These are phyloP conservation scores for Tiliacea aurago DNA, from an alignment of 2,888 invertebrate genomes.

Conservation along the genomic window DNA sequence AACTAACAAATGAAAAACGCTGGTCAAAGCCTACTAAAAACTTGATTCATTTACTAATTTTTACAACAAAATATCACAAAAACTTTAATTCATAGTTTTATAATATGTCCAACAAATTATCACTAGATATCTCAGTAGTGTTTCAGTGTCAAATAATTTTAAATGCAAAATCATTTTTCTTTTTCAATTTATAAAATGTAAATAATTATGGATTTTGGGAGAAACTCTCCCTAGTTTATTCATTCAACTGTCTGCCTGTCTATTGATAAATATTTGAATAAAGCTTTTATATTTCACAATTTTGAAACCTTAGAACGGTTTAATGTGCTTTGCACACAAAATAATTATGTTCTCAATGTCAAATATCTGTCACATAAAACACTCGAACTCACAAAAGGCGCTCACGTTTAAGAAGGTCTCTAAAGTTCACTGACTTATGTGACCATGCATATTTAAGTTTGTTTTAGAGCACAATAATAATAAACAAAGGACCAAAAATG, in stretches of 20 bases:
- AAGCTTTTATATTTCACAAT: neutral
- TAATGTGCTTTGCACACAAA: neutral
- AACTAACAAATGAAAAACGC: neutral
- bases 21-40: neutral
- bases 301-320: neutral
- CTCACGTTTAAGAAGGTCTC: neutral
- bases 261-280: conserved; percentile 2
- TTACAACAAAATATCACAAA: neutral
- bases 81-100: no score
- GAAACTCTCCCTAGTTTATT: conserved; percentile 6
- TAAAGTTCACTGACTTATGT: neutral
- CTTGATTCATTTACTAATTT: neutral
- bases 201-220: conserved; percentile 1
- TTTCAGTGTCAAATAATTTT: neutral
- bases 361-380: neutral
- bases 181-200: neutral
- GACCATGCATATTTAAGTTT: neutral
- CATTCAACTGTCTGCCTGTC: neutral
- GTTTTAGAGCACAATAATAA: neutral
- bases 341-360: neutral
- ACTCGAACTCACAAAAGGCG: no score
- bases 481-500: neutral
- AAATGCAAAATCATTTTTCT: neutral
- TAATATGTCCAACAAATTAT: neutral
- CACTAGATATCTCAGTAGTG: neutral